Percentiles rank a stretch among this genome's conserved stretches.
Conservation (phyloP, 2,888 invertebrate genomes). For the Lissonota sp. region DNA sequence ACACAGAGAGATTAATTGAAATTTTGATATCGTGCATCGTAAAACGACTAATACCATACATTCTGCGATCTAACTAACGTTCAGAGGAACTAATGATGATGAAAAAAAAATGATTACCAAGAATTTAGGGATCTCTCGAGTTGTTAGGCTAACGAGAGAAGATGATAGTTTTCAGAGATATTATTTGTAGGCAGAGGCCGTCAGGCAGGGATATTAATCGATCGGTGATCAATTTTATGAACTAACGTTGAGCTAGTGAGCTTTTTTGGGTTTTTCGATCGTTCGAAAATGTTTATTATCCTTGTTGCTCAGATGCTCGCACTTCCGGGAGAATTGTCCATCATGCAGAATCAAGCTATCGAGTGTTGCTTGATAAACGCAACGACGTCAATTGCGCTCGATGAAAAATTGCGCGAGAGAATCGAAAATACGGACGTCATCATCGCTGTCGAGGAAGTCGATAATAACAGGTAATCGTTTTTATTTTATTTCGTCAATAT, state of each 20-base stretch:
- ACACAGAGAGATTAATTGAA: too few species aligned
- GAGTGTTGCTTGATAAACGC: constrained; percentile 76
- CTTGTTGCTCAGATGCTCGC: constrained; percentile 84
- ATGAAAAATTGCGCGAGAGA: constrained; percentile 71
- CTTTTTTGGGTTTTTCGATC: background rate
- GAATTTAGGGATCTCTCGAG: constrained; percentile 2
- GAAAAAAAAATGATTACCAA: constrained; percentile 1
- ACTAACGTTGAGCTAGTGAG: constrained; percentile 25
- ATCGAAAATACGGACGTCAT: constrained; percentile 81
- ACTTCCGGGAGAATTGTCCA: constrained; percentile 85
- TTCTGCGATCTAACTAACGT: constrained; percentile 67
- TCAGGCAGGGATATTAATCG: background rate
- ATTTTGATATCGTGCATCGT: background rate
- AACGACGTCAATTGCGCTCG: constrained; percentile 58
- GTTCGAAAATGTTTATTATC: background rate
- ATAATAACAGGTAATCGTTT: constrained; percentile 82
- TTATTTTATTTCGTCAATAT: background rate
- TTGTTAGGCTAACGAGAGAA: background rate
- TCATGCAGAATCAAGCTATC: constrained; percentile 80
- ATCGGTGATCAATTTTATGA: constrained; percentile 22
- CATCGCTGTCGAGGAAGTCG: constrained; percentile 83
- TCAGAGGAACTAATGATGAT: constrained; percentile 26
- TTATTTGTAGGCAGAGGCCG: too few species aligned
- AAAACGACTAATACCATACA: constrained; percentile 74
- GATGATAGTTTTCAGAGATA: too few species aligned